Evolutionary conservation across 2,888 invertebrate genomes (phyloP).

Genomic region (Parapristionchus giblindavisi): DNA sequence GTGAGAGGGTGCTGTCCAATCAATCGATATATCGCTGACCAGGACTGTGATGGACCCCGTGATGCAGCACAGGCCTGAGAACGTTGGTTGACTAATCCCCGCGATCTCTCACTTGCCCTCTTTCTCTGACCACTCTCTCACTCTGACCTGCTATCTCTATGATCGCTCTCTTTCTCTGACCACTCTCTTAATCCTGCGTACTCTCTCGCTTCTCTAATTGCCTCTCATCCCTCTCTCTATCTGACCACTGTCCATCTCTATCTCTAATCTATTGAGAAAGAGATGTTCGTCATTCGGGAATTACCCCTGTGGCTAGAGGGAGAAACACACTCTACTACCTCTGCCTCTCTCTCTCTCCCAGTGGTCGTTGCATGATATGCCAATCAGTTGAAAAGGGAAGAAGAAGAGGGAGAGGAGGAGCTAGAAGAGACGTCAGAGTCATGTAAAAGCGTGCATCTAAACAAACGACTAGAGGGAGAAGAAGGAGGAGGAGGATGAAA

Average conservation of each 20-base stretch:
- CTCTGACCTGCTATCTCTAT: background rate
- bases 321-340: slow-evolving; percentile 14
- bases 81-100: too few species aligned
- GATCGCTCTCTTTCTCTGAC: background rate
- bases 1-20: background rate
- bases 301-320: background rate
- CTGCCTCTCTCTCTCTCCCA: slow-evolving; percentile 8
- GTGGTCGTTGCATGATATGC: slow-evolving; percentile 17
- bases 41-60: too few species aligned
- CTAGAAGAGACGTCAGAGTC: background rate
- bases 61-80: too few species aligned
- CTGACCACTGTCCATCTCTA: slow-evolving; percentile 11
- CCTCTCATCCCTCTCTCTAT: background rate
- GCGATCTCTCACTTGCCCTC: background rate
- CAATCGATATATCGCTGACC: too few species aligned
- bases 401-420: slow-evolving; percentile 29
- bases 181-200: background rate
- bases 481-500: background rate
- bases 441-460: slow-evolving; percentile 29
- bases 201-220: background rate
- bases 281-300: too few species aligned
- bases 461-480: slow-evolving; percentile 27
- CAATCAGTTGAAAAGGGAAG: slow-evolving; percentile 32
- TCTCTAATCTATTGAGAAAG: background rate
- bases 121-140: background rate